Evolutionary conservation across 2,797 vertebrate species (phyloP), one percentile per base, ranked within the genome.

Genomic region (Ataeniobius toweri): DNA sequence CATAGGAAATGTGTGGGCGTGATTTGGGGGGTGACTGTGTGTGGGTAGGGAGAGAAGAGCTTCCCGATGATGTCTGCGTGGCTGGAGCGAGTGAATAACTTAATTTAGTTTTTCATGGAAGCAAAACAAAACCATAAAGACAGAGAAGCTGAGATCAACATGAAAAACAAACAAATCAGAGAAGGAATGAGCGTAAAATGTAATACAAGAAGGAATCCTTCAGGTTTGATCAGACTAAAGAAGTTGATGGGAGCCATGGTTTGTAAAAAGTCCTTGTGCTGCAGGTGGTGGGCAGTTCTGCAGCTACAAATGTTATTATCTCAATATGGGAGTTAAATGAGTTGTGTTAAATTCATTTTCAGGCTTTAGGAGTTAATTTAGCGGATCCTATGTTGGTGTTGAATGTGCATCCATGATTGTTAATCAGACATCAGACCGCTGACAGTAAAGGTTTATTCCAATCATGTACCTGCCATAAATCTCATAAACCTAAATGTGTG

Each of bases 111-210:
- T 76, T 73, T 55, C 39, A 67, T 10, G 26, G 69, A 71, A 39
- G 24, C 55, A 26, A 81, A 77, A 73, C 28, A 63, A 71, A 69
- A 41, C 41, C 12, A 41, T 44, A 73, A 69, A 53, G 69, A 26
- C 3, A 0, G 24, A 44, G 65, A 72, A 55, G 20, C 28, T 59
- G 24, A 78, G 76, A 71, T 2, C 0, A 28, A 36, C 48, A 58
- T 9, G 5, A 78, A 71, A 71, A 46, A 0, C 16, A 14, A 58
- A 63, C 6, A 69, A 81, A 81, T 51, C 31, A 77, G 18, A 0
- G 50, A 28, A 46, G n/a, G 22, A 77, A 0, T 3, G 28, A 56
- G 24, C 55, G 16, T 55, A 75, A 74, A 72, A 78, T 22, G 31
- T 28, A 41, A 71, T 28, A 55, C 2, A 0, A 48, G 67, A 22